These are phyloP conservation scores for Bujurquina vittata DNA, from an alignment of 2,113 vertebrate species.

Conservation along the genomic window DNA sequence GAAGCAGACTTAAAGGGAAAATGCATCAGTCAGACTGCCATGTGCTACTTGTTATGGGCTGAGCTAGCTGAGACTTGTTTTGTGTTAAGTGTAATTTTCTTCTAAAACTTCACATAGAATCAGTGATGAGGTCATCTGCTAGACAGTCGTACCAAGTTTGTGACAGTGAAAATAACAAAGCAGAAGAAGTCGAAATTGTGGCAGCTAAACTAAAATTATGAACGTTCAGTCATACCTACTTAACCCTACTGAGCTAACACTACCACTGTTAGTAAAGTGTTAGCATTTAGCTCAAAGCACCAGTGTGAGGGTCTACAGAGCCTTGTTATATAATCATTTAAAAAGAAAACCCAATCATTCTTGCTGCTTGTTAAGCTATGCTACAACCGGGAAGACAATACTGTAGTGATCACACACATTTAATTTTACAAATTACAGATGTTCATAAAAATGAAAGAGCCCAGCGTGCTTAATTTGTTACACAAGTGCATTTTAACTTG, in stretches of 20 bases:
- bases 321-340: neutral
- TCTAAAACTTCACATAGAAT: constrained; percentile 23
- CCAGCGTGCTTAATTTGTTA: neutral
- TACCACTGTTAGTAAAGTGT: neutral
- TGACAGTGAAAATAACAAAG: constrained; percentile 4
- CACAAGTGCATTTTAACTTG: constrained; percentile 11
- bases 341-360: neutral
- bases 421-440: constrained; percentile 20
- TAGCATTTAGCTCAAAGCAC: neutral
- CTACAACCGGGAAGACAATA: neutral
- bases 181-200: neutral
- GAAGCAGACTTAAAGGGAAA: constrained; percentile 49
- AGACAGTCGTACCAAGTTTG: constrained; percentile 24
- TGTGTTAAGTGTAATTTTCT: constrained; percentile 44
- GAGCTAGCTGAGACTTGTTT: constrained; percentile 44
- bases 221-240: neutral
- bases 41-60: constrained; percentile 46
- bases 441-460: constrained; percentile 22
- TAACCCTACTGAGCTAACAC: neutral
- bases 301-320: neutral
- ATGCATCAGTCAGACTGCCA: constrained; percentile 26
- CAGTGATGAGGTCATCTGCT: constrained; percentile 48
- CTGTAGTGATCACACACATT: constrained; percentile 12
- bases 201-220: neutral
- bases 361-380: neutral